Base-by-base conservation (phyloP, 2,888 invertebrate genomes). In the Apodemia mormo region DNA sequence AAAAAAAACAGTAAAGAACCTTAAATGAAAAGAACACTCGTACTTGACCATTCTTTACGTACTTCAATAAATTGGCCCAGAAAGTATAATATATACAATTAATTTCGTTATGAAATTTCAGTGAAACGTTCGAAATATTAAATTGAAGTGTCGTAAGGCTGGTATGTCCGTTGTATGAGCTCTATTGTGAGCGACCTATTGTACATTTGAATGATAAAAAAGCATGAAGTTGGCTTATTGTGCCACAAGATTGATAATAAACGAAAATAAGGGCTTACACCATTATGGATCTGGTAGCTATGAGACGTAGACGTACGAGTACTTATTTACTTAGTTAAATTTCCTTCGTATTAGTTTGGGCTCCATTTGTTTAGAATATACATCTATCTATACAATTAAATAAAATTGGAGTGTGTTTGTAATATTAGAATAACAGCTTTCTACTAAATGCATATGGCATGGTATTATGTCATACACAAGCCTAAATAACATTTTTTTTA, bases 41-140 rank as follows among this genome's bases (percentile, higher is more conserved):
- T 71, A 73, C 77, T 76, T 77, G 76, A 74, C 77, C 75, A 12
- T 45, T 45, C 12, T 12, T 45, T 45, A 45, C 45, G 72, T 68
- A 67, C 80, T 86, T 85, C 84, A 84, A 83, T 83, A 71, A 79
- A 74, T 81, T 86, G 87, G 86, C 86, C 86, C 85, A 82, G 83
- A 79, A 83, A 82, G 81, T 81, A 86, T 85, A 85, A 86, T 85
- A 85, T 88, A 81, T 85, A 85, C 83, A 83, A 89, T 89, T 89
- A 88, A 87, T 82, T 83, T 79, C 72, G 85, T 92, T 90, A 85
- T 87, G 90, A 89, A 91, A 90, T 89, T 89, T 83, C 72, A 77
- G 84, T 82, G 90, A 90, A 91, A 92, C 82, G 88, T 81, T 81
- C 81, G 83, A 90, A 91, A 87, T 91, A 89, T 90, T 82, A 85